Percentiles rank a stretch among this genome's conserved stretches.
These are phyloP conservation scores for Cetonia aurata DNA, from an alignment of 2,888 invertebrate genomes.

Conservation along the genomic window DNA sequence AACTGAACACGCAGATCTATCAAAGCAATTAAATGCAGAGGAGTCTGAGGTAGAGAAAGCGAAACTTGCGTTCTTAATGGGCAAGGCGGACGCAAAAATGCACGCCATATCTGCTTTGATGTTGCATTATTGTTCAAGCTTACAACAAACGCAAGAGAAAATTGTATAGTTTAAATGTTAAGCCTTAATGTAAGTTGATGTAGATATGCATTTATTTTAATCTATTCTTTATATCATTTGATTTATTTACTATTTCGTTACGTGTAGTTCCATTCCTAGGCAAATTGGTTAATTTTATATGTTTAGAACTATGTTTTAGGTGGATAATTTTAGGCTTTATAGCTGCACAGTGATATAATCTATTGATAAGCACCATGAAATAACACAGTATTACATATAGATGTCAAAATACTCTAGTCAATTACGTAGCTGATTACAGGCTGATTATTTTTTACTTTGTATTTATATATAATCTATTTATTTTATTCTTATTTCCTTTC, in stretches of 20 bases:
- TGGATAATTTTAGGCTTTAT: slow-evolving; percentile 24
- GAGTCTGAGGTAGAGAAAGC: slow-evolving; percentile 66
- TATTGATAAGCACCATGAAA: slow-evolving; percentile 28
- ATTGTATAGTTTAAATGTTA: slow-evolving; percentile 56
- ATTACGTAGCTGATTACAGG: slow-evolving; percentile 26
- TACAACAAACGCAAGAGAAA: slow-evolving; percentile 78
- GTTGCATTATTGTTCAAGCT: slow-evolving; percentile 94
- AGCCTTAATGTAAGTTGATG: slow-evolving; percentile 24
- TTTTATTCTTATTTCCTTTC: slow-evolving; percentile 19
- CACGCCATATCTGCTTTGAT: slow-evolving; percentile 93
- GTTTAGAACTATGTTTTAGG: slow-evolving; percentile 13
- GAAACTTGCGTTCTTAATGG: slow-evolving; percentile 67
- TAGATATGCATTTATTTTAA: slow-evolving; percentile 20
- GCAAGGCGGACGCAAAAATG: slow-evolving; percentile 85
- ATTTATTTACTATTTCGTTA: slow-evolving; percentile 17
- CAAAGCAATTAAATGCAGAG: slow-evolving; percentile 65
- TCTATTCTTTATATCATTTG: slow-evolving; percentile 8
- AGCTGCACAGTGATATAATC: slow-evolving; percentile 31
- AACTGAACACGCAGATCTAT: slow-evolving; percentile 69
- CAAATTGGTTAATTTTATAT: slow-evolving; percentile 15
- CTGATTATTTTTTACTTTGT: slow-evolving; percentile 21
- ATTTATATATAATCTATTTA: slow-evolving; percentile 8
- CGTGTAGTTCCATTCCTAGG: not conserved
- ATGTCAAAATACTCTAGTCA: slow-evolving; percentile 41
- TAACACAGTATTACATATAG: slow-evolving; percentile 36